These are phyloP conservation scores for Porites australiensis DNA, from an alignment of 64 coral and sea anemone genomes.

Conservation along the genomic window DNA sequence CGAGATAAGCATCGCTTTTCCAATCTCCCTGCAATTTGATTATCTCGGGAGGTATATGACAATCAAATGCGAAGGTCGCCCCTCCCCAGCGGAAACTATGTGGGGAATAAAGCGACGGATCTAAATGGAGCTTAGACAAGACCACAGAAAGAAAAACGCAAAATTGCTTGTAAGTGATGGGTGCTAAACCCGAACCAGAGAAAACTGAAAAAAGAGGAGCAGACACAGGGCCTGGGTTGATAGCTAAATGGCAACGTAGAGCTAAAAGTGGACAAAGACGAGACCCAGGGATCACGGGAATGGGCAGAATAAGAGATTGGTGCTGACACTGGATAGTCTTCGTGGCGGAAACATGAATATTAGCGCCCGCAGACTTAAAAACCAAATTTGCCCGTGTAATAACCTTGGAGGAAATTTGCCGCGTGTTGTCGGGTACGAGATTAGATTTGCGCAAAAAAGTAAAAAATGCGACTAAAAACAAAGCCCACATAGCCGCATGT, in stretches of 20 bases:
- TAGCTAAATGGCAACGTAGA: not conserved
- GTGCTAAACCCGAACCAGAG: not conserved
- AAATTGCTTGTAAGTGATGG: not conserved
- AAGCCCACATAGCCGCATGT: conserved; percentile 41
- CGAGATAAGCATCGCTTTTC: not conserved
- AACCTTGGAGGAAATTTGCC: conserved; percentile 1
- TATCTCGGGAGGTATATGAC: not conserved
- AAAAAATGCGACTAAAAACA: conserved; percentile 48
- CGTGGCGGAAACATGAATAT: conserved; percentile 10
- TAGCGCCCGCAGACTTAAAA: not conserved
- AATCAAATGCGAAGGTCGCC: not conserved
- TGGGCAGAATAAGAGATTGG: conserved; percentile 7
- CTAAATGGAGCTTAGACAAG: not conserved
- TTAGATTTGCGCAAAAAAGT: conserved; percentile 58
- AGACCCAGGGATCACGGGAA: conserved; percentile 1
- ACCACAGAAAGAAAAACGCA: not conserved
- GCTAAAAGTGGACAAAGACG: not conserved
- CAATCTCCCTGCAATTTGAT: not conserved
- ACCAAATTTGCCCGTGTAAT: conserved; percentile 24
- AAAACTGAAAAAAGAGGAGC: not conserved
- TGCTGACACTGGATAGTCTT: conserved; percentile 35
- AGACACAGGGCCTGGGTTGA: not conserved
- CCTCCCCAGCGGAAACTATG: not conserved
- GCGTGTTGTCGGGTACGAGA: not conserved
- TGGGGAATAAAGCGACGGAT: not conserved